These are phyloP conservation scores for Heterodera filipjevi DNA, from an alignment of 2,888 invertebrate genomes.

Conservation along the genomic window DNA sequence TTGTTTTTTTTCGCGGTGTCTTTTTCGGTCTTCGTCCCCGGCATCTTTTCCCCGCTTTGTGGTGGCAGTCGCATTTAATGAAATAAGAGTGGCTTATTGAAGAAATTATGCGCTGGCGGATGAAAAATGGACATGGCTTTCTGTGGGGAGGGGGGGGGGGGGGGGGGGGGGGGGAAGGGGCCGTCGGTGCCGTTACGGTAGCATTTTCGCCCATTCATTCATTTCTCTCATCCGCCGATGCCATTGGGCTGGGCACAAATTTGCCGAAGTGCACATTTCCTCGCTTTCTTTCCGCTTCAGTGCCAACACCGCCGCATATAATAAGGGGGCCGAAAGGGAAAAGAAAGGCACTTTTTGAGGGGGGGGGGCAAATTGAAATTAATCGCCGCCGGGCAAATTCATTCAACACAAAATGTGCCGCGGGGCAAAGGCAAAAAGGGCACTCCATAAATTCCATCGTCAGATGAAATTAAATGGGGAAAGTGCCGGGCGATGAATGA, in stretches of 20 bases:
- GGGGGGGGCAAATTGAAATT: slow-evolving; percentile 12
- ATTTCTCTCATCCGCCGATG: not conserved
- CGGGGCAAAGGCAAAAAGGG: not conserved
- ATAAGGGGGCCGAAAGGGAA: not conserved
- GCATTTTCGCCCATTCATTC: not conserved
- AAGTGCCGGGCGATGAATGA: slow-evolving; percentile 12
- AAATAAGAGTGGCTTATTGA: slow-evolving; percentile 11
- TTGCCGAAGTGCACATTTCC: slow-evolving; percentile 9
- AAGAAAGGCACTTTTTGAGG: not conserved
- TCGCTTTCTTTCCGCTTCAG: not conserved
- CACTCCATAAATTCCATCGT: slow-evolving; percentile 19
- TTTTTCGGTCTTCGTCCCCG: not conserved
- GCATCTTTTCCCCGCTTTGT: not conserved
- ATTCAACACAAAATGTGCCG: slow-evolving; percentile 4
- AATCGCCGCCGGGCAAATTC: slow-evolving; percentile 6
- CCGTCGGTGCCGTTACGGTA: not conserved
- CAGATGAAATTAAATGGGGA: slow-evolving; percentile 12
- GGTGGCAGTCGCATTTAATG: slow-evolving; percentile 1
- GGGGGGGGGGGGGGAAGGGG: not conserved
- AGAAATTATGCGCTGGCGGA: slow-evolving; percentile 13
- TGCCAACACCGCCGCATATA: slow-evolving; percentile 1
- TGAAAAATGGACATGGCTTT: slow-evolving; percentile 6
- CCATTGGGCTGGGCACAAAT: not conserved
- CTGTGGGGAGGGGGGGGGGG: not conserved
- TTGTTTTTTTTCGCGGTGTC: not conserved